Evolutionary conservation across 2,113 vertebrate species (phyloP).

Genomic region (Aspidoscelis tigris): DNA sequence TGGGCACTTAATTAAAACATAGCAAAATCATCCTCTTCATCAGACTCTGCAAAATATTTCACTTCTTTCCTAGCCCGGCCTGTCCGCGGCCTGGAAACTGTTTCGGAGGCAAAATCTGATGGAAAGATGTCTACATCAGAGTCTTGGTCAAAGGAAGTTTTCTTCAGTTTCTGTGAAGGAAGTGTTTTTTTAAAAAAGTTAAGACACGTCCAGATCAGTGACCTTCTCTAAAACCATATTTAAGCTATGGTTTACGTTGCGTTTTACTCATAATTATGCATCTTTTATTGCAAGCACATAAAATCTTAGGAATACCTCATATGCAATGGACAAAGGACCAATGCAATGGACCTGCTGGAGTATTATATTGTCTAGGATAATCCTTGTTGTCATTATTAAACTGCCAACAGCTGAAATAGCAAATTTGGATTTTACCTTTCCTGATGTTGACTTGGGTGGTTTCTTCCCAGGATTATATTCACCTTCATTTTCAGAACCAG

Average conservation of each 20-base stretch:
- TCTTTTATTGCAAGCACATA: no score
- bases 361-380: not conserved
- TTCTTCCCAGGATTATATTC: conserved; percentile 93
- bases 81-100: conserved; percentile 79
- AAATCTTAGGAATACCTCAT: no score
- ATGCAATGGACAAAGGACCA: no score
- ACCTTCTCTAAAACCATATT: no score
- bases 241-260: no score
- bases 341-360: no score
- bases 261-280: no score
- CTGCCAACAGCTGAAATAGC: not conserved
- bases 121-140: conserved; percentile 87
- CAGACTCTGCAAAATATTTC: conserved; percentile 93
- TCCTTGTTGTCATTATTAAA: not conserved
- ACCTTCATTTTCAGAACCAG: conserved; percentile 91
- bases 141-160: conserved; percentile 81
- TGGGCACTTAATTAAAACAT: conserved; percentile 91
- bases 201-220: no score
- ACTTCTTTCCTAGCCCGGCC: conserved; percentile 94
- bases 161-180: conserved; percentile 85
- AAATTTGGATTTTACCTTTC: conserved; percentile 77
- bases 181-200: not conserved
- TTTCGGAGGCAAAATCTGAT: conserved; percentile 75
- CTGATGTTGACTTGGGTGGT: conserved; percentile 70
- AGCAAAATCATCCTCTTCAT: conserved; percentile 88